Evolutionary conservation across 1,140 invertebrate genomes (phyloP).

Genomic region (Drosophila insularis): DNA sequence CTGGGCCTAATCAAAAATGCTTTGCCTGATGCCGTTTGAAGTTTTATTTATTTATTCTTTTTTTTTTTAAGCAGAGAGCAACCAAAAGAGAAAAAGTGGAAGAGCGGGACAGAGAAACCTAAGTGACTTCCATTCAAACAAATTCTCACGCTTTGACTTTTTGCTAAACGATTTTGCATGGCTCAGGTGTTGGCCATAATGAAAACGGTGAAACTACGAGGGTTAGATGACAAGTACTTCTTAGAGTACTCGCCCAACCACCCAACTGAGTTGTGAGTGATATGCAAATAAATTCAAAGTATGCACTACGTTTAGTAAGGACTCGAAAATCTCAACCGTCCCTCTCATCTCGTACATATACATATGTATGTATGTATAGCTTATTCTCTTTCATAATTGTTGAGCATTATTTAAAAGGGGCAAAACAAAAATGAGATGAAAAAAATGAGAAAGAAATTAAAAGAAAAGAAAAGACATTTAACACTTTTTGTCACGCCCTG

Average conservation of each 20-base stretch:
- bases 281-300: too few species aligned
- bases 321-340: too few species aligned
- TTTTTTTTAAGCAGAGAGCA: constrained; percentile 53
- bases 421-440: constrained; percentile 4
- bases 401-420: constrained; percentile 1
- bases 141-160: constrained; percentile 48
- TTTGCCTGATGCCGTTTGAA: constrained; percentile 64
- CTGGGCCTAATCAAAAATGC: constrained; percentile 76
- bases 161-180: constrained; percentile 51
- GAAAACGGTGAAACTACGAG: constrained; percentile 3
- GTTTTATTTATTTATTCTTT: background rate
- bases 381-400: constrained; percentile 7
- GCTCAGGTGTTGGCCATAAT: constrained; percentile 17
- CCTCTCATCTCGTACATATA: too few species aligned
- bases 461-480: constrained; percentile 11
- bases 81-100: constrained; percentile 14
- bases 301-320: too few species aligned
- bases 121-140: constrained; percentile 56
- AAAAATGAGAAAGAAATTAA: background rate
- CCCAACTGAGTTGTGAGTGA: too few species aligned
- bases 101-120: constrained; percentile 35
- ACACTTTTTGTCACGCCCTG: constrained; percentile 50
- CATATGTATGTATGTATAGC: background rate
- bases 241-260: too few species aligned
- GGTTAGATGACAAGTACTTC: background rate